Evolutionary conservation across 2,797 vertebrate species (phyloP).

Genomic region (Myotis daubentonii): DNA sequence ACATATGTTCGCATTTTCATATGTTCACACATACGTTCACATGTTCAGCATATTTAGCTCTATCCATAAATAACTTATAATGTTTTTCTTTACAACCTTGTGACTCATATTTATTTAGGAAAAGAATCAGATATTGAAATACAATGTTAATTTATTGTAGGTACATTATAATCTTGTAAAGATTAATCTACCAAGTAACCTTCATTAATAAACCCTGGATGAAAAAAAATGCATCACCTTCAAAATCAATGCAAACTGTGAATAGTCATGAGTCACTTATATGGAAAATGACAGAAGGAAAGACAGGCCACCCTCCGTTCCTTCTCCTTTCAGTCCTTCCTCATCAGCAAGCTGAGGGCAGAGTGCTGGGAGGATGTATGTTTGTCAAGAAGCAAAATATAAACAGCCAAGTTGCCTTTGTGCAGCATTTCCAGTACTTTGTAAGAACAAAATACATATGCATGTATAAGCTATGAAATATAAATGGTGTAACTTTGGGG

Average conservation of each 20-base stretch:
- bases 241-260: not conserved
- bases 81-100: not conserved
- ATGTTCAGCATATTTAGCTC: not conserved
- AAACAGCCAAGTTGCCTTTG: not conserved
- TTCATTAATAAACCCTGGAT: not conserved
- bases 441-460: not conserved
- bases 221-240: not conserved
- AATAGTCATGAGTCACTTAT: not conserved
- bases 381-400: not conserved
- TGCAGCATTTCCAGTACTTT: not conserved
- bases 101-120: not conserved
- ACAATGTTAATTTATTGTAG: not conserved
- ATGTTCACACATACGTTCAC: no score
- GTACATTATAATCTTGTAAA: not conserved
- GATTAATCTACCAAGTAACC: not conserved
- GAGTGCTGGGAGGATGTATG: not conserved
- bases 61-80: not conserved
- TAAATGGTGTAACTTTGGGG: not conserved
- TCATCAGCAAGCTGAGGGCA: not conserved
- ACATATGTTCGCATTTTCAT: no score
- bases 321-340: not conserved
- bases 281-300: not conserved
- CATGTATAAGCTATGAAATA: not conserved
- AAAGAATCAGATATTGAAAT: conserved; percentile 22
- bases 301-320: not conserved